Evolutionary conservation across 2,888 invertebrate genomes (phyloP).

Genomic region (Furcula furcula): DNA sequence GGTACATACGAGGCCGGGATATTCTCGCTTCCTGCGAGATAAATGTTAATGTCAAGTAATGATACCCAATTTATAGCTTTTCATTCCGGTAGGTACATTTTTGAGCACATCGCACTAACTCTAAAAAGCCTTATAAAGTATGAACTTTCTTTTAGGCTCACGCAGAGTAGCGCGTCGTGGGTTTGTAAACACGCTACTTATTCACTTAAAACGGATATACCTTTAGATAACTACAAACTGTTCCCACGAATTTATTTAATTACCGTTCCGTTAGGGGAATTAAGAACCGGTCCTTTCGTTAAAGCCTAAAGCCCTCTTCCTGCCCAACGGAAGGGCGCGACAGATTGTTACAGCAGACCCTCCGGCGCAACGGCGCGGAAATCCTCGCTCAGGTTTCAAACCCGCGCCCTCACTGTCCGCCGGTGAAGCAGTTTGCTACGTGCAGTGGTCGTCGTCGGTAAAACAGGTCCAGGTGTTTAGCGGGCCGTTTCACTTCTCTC

Average conservation of each 20-base stretch:
- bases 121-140: no score
- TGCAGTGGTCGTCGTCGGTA: conserved; percentile 37
- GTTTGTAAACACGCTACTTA: no score
- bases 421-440: conserved; percentile 39
- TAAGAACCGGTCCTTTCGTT: conserved; percentile 28
- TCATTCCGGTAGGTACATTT: no score
- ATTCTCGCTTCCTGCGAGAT: no score
- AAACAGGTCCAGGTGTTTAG: conserved; percentile 61
- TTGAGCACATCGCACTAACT: no score
- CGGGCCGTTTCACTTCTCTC: conserved; percentile 55
- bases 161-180: no score
- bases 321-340: conserved; percentile 35
- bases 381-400: conserved; percentile 63
- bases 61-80: no score
- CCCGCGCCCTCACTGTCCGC: conserved; percentile 34
- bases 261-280: conserved; percentile 25
- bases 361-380: conserved; percentile 61
- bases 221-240: background rate
- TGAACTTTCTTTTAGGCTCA: no score
- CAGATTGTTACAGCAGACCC: conserved; percentile 37
- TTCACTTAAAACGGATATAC: no score
- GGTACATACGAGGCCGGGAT: no score
- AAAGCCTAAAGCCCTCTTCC: conserved; percentile 44
- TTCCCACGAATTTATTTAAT: conserved; percentile 24
- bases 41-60: no score